Conservation (phyloP, 2,113 vertebrate genomes). For the Bos taurus region ARS-UCD2.0 NC_037331.1:5969001-5969500, state of each 20-base stretch:
- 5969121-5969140: too few relatives aligned
- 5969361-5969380: not conserved
- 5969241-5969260: not conserved
- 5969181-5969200: too few relatives aligned
- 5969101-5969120: too few relatives aligned
- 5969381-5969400: not conserved
- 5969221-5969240: not conserved
- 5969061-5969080: too few relatives aligned
- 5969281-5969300: not conserved
- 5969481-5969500: not conserved
- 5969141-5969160: too few relatives aligned
- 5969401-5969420: not conserved
- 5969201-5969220: too few relatives aligned
- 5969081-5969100: too few relatives aligned
- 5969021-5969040: too few relatives aligned
- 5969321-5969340: not conserved
- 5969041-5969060: too few relatives aligned
- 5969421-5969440: not conserved
- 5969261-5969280: not conserved
- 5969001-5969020: too few relatives aligned
- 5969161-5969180: too few relatives aligned
- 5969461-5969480: not conserved
- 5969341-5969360: not conserved
- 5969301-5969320: not conserved
- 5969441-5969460: not conserved